phyloP scores from a whole-genome alignment of 2,888 invertebrate genomes.

The Himalopsyche japonica region DNA sequence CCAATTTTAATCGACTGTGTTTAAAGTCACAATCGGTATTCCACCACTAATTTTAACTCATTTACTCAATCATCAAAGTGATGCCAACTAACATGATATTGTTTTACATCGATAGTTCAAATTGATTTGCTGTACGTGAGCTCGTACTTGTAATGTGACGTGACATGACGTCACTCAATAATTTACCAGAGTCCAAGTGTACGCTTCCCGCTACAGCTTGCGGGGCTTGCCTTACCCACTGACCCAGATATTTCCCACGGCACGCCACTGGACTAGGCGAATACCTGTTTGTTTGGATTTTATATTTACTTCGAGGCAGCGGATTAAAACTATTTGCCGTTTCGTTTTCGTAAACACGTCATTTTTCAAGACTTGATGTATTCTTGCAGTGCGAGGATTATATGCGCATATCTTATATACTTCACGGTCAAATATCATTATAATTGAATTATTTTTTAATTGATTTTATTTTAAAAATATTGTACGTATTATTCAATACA shows the following conservation, averaged over 20 bases:
- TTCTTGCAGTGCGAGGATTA: neutral
- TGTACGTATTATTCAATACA: too few relatives aligned
- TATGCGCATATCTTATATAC: neutral
- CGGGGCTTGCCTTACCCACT: conserved; percentile 6
- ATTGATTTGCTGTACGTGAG: neutral
- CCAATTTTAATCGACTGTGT: too few relatives aligned
- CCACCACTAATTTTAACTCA: too few relatives aligned
- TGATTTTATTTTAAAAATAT: too few relatives aligned
- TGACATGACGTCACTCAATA: neutral
- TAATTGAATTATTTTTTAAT: too few relatives aligned
- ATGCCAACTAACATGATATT: neutral
- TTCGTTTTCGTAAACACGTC: neutral
- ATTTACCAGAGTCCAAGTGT: neutral
- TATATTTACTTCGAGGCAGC: neutral
- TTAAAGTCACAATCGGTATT: too few relatives aligned
- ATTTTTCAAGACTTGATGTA: neutral
- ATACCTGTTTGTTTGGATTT: neutral
- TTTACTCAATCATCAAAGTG: too few relatives aligned
- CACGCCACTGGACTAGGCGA: neutral
- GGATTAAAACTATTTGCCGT: neutral
- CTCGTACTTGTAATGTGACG: neutral
- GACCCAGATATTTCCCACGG: conserved; percentile 5
- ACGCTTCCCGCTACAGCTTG: neutral
- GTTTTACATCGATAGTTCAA: neutral
- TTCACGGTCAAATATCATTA: neutral